Evolutionary conservation across 2,113 vertebrate species (phyloP).

Genomic region (Phyllostomus discolor): DNA sequence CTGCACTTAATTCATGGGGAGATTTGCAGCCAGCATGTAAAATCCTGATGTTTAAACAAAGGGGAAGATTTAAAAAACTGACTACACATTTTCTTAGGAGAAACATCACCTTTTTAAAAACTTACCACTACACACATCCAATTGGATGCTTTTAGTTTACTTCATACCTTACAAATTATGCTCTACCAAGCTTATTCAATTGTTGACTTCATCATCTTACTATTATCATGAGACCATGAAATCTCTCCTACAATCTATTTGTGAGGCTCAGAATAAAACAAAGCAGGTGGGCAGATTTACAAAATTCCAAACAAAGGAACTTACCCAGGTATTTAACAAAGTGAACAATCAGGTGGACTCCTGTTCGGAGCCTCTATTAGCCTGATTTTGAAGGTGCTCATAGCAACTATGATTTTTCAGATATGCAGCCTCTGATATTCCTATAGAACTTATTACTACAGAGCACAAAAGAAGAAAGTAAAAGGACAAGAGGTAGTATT

Average conservation of each 20-base stretch:
- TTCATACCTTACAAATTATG: not conserved
- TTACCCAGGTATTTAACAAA: not conserved
- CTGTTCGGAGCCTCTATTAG: not conserved
- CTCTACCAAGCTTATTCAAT: not conserved
- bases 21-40: not conserved
- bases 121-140: not conserved
- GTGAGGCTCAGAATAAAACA: not conserved
- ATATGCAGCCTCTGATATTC: conserved; percentile 31
- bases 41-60: not conserved
- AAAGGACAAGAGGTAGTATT: conserved; percentile 3
- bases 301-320: not conserved
- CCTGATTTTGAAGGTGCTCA: not conserved
- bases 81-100: not conserved
- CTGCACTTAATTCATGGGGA: not conserved
- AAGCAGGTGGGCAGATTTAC: not conserved
- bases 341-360: not conserved
- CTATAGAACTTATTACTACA: conserved; percentile 28
- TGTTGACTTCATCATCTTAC: not conserved
- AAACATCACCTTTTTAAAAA: not conserved
- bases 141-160: not conserved
- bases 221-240: not conserved
- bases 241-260: not conserved
- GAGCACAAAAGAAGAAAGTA: conserved; percentile 29
- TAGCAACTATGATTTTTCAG: conserved; percentile 14
- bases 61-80: not conserved